A percentile compares a stretch with the other conserved stretches of the same genome.
Conservation (phyloP, 2,797 vertebrate genomes). For the Rhyacichthys aspro region DNA sequence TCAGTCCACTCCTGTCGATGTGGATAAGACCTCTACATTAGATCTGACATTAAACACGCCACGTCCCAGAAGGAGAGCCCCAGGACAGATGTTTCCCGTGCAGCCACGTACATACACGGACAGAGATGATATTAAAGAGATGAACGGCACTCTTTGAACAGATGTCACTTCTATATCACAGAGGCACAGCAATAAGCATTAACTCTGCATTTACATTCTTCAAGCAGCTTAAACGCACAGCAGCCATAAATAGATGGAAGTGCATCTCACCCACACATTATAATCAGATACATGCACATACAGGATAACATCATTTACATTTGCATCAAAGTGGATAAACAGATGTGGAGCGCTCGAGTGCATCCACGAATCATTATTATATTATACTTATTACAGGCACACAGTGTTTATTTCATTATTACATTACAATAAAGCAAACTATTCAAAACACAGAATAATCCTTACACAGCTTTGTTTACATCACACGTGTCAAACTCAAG, state of each 20-base stretch:
- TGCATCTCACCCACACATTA: constrained; percentile 57
- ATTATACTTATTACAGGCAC: too few species aligned
- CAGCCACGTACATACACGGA: too few species aligned
- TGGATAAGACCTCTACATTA: too few species aligned
- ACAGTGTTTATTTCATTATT: too few species aligned
- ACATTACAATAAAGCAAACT: too few species aligned
- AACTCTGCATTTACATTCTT: constrained; percentile 47
- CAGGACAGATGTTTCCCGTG: not conserved
- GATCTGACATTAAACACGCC: too few species aligned
- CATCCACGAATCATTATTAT: not conserved
- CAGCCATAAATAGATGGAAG: constrained; percentile 55
- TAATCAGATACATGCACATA: constrained; percentile 34
- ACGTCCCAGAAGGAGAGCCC: too few species aligned
- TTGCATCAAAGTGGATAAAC: constrained; percentile 9
- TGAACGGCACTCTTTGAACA: constrained; percentile 23
- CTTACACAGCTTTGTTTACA: too few species aligned
- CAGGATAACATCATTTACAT: constrained; percentile 18
- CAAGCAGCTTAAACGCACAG: constrained; percentile 51
- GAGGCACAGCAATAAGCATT: constrained; percentile 23
- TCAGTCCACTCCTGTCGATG: too few species aligned
- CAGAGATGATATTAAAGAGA: not conserved
- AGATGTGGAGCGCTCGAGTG: not conserved
- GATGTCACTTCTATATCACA: constrained; percentile 13
- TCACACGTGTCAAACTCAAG: too few species aligned
- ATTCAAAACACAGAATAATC: too few species aligned